phyloP scores from a whole-genome alignment of 2,797 vertebrate genomes.

The Malurus leucopterus region DNA sequence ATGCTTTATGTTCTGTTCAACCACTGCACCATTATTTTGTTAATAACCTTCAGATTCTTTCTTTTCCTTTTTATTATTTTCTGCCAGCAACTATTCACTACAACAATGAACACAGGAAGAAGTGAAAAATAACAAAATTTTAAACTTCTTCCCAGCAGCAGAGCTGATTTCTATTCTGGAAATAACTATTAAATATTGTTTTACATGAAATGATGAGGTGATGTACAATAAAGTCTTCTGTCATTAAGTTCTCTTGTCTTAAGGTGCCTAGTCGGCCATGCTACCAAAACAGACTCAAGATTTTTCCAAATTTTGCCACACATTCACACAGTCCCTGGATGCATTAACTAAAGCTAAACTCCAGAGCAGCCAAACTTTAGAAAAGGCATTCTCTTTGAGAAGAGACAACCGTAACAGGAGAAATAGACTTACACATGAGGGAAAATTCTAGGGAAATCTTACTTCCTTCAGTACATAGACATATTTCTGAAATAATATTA shows the following conservation, averaged over 20 bases:
- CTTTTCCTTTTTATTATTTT: not conserved
- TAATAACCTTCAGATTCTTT: not conserved
- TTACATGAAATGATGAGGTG: not conserved
- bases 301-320: not conserved
- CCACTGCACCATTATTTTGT: not conserved
- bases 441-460: not conserved
- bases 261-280: not conserved
- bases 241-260: not conserved
- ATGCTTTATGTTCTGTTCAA: not conserved
- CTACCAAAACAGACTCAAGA: not conserved
- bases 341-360: not conserved
- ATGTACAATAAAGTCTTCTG: not conserved
- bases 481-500: not conserved
- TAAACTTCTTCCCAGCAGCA: not conserved
- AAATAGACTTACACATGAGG: not conserved
- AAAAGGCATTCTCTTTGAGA: not conserved
- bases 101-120: not conserved
- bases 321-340: not conserved
- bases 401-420: not conserved
- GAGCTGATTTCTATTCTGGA: not conserved
- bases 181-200: not conserved
- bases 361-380: not conserved
- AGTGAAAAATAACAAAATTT: not conserved
- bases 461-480: not conserved
- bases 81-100: not conserved